Evolutionary conservation across 2,113 vertebrate genomes (phyloP), one percentile per base, ranked within the genome.

Genomic region (Rhynchomys soricoides): DNA sequence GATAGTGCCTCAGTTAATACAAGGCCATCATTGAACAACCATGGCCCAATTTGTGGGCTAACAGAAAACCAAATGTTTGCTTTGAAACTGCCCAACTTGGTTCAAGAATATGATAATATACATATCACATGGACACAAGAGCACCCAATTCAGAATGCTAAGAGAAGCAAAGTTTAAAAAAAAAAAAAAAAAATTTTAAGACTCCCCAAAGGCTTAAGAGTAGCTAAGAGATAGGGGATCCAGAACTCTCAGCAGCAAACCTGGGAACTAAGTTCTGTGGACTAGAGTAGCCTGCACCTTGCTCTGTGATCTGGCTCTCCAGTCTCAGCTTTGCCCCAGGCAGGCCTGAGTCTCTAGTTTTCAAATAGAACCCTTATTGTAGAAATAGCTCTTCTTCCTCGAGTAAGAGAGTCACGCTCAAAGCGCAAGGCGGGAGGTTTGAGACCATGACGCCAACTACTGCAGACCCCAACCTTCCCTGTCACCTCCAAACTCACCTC

Each of bases 61-160:
- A 94, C 90, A 96, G 91, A 87, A 97, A 97, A 95, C 94, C 95
- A 96, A 96, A 94, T 97, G 92, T 96, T 97, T 97, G 95, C 91
- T 89, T 96, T 95, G 62, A 91, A 93, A 97, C 92, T 82, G 87
- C 95, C 95, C 95, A 97, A 95, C 7, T 87, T 50, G 74, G 62
- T 86, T 97, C 89, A 91, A 94, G 77, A 93, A 83, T 59, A 96
- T 34, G 88, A 91, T 92, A 95, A 96, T 77, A 96, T 55, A 92
- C 43, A 89, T 74, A 96, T 93, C 92, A 89, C 87, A 94, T 19
- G 3, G 73, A 95, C 81, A 92, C 16, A 57, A 94, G 83, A 43
- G 31, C n/a, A 83, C 34, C 78, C 86, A 75, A 79, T 31, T 91
- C 52, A 66, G 55, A 90, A 87, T 86, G 59, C 43, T 86, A 95